These are phyloP conservation scores for Sebastes flavidus DNA, from an alignment of 2,797 vertebrate genomes.

Conservation along the genomic window DNA sequence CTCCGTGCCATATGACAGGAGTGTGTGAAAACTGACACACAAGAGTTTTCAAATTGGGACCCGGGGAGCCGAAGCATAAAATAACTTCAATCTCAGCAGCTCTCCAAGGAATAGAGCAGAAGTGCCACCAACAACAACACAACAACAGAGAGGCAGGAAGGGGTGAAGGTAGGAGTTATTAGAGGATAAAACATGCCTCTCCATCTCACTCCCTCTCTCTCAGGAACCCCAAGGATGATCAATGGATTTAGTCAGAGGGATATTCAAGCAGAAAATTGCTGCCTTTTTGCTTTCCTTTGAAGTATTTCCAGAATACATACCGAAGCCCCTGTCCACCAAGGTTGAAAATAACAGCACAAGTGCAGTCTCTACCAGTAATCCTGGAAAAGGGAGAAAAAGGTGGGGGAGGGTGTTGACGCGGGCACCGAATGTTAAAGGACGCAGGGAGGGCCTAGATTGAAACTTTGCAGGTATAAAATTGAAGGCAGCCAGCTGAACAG, in stretches of 20 bases:
- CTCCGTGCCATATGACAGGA: conserved; percentile 92
- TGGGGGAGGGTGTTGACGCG: conserved; percentile 58
- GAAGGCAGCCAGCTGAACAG: conserved; percentile 86
- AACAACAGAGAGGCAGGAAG: conserved; percentile 89
- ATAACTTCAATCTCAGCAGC: conserved; percentile 98
- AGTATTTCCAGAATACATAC: conserved; percentile 89
- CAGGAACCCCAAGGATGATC: conserved; percentile 97
- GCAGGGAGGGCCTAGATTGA: conserved; percentile 81
- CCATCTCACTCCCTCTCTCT: conserved; percentile 92
- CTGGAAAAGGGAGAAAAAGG: conserved; percentile 67
- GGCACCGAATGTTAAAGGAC: conserved; percentile 81
- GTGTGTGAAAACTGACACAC: conserved; percentile 98
- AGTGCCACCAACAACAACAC: conserved; percentile 96
- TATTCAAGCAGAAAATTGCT: conserved; percentile 99
- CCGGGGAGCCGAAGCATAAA: conserved; percentile 98
- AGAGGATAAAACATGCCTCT: conserved; percentile 97
- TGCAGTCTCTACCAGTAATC: conserved; percentile 81
- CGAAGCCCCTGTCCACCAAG: conserved; percentile 79
- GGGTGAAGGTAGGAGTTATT: conserved; percentile 99
- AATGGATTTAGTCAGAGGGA: conserved; percentile 99
- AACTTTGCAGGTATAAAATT: conserved; percentile 89
- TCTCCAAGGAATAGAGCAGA: conserved; percentile 93
- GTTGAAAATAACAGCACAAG: conserved; percentile 83
- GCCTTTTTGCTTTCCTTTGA: conserved; percentile 95
- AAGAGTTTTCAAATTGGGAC: conserved; percentile 99